These are phyloP conservation scores for Scelioninae gen. 2 DNA, from an alignment of 2,888 invertebrate genomes.

Conservation along the genomic window DNA sequence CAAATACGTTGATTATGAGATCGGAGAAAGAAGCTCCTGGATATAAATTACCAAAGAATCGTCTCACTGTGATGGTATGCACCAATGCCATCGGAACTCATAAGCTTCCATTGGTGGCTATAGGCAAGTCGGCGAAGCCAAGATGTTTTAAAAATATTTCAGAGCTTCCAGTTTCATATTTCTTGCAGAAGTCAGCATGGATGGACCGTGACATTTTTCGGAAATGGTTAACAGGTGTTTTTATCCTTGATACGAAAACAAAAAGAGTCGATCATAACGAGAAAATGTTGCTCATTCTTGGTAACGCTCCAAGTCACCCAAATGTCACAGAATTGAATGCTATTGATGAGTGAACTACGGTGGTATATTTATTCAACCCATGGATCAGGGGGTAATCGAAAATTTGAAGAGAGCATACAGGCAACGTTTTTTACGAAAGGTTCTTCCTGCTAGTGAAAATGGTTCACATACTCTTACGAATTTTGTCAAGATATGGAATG, in stretches of 20 bases:
- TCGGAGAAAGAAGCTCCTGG: no score
- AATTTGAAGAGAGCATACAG: conserved; percentile 27
- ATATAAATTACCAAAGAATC: conserved; percentile 60
- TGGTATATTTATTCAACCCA: conserved; percentile 29
- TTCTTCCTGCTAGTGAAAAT: not conserved
- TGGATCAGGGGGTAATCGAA: conserved; percentile 41
- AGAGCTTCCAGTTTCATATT: conserved; percentile 53
- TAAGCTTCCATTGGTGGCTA: conserved; percentile 62
- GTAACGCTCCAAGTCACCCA: conserved; percentile 49
- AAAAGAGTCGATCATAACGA: no score
- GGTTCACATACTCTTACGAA: not conserved
- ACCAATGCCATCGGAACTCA: conserved; percentile 63
- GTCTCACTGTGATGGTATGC: conserved; percentile 62
- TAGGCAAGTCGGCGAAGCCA: conserved; percentile 64
- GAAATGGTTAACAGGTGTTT: conserved; percentile 60
- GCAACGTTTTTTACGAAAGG: conserved; percentile 16
- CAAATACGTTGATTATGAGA: conserved; percentile 42
- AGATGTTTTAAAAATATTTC: conserved; percentile 60
- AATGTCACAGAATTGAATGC: conserved; percentile 57
- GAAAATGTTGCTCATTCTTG: no score
- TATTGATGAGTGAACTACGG: conserved; percentile 50
- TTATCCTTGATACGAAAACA: no score
- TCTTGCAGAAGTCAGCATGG: no score
- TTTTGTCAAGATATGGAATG: conserved; percentile 10
- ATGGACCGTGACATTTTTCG: no score